Evolutionary conservation across 2,113 vertebrate species (phyloP).

Genomic region (Hylia prasina): DNA sequence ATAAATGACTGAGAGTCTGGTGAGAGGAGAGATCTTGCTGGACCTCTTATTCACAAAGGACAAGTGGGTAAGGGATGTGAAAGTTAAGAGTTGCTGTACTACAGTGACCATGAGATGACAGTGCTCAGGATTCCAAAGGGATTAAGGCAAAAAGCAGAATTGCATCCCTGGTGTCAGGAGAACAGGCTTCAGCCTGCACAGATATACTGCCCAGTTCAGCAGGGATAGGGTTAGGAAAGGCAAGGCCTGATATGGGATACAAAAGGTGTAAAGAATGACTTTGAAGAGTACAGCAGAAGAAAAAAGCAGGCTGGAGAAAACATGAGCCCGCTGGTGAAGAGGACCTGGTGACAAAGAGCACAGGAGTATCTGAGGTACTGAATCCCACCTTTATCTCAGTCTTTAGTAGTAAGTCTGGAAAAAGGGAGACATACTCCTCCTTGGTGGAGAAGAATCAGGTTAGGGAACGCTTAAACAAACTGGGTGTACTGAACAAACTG

Average conservation of each 20-base stretch:
- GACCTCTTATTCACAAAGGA: neutral
- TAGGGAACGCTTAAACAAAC: neutral
- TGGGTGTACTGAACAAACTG: neutral
- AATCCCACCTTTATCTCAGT: neutral
- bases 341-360: neutral
- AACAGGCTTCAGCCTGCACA: neutral
- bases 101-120: neutral
- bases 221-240: neutral
- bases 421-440: neutral
- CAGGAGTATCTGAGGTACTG: neutral
- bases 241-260: neutral
- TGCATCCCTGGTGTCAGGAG: accelerated
- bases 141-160: neutral
- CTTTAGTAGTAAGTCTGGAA: neutral
- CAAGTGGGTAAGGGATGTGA: neutral
- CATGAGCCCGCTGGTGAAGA: neutral
- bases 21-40: neutral
- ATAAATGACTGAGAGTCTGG: neutral
- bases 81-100: neutral
- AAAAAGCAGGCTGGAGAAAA: neutral
- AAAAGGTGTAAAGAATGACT: neutral
- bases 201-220: neutral
- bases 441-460: neutral
- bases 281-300: neutral
- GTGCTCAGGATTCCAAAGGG: neutral